Conservation (phyloP, 2,888 invertebrate genomes). For the Barypeithes pellucidus region DNA sequence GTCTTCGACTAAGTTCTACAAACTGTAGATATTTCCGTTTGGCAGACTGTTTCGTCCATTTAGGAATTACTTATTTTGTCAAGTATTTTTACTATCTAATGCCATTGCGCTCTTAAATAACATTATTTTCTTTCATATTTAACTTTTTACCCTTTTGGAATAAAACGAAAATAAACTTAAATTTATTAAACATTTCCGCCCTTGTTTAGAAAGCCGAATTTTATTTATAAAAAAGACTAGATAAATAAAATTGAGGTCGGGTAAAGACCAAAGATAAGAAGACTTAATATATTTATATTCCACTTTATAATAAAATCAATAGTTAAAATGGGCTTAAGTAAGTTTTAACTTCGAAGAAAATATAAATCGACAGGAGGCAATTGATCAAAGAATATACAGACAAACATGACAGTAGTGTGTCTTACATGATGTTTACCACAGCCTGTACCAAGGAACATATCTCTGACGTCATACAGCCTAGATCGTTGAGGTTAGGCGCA, state of each 20-base stretch:
- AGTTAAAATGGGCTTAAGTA: too few relatives aligned
- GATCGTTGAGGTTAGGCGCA: too few relatives aligned
- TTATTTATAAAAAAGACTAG: conserved; percentile 5
- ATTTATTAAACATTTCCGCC: conserved; percentile 7
- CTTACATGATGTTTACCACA: too few relatives aligned
- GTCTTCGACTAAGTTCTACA: too few relatives aligned
- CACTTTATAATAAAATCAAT: too few relatives aligned
- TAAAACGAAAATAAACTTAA: conserved; percentile 6
- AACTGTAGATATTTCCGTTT: not conserved
- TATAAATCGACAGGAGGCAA: too few relatives aligned
- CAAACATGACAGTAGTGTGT: too few relatives aligned
- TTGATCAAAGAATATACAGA: too few relatives aligned
- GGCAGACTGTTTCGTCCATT: not conserved
- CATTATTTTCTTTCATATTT: conserved; percentile 14
- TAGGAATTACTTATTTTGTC: not conserved
- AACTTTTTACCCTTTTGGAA: conserved; percentile 3
- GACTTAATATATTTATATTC: too few relatives aligned
- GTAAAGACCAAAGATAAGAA: not conserved
- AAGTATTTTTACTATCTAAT: not conserved
- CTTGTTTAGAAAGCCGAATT: conserved; percentile 1
- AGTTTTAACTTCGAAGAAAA: too few relatives aligned
- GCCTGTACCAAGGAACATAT: too few relatives aligned
- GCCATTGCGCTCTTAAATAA: not conserved
- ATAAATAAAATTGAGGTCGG: not conserved
- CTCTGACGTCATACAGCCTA: too few relatives aligned